Base-by-base conservation (phyloP, 2,797 vertebrate species). In the Phalloptychus januarius region DNA sequence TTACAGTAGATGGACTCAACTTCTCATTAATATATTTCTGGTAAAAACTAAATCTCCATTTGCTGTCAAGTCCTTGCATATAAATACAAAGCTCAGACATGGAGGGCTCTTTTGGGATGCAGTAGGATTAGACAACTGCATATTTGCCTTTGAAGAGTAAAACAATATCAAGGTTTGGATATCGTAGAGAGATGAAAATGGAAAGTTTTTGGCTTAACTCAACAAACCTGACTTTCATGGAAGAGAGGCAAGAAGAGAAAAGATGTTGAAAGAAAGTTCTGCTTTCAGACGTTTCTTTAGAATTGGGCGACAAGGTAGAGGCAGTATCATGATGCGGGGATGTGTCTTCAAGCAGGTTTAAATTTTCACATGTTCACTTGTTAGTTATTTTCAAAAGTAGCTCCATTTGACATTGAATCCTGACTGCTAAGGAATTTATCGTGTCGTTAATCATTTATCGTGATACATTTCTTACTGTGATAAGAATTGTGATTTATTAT, bases 71-170 rank as follows among this genome's bases (percentile, higher is more conserved):
- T 11, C 36, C 74, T 40, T 63, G 18, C 58, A 33, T 50, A 67
- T 40, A 28, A 74, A 79, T 38, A 7, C 38, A 52, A 71, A 65
- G 25, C 33, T 63, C 93, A 94, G 89, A 91, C 91, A 79, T 89
- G 86, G 88, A 82, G 28, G 90, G 95, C 83, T 87, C 82, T 91
- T 90, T 83, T 83, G 92, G 86, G 81, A 23, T 10, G 92, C 85
- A 96, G 97, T 92, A 75, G 36, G 69, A 92, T 92, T 89, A 69
- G 95, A 96, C 96, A 96, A 95, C 90, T 83, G 85, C 93, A 90
- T 90, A 94, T 96, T 96, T 95, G 94, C 94, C 94, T 94, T 94
- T 95, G 94, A 96, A 96, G 63, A 38, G 20, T 25, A 12, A 12
- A 67, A 67, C 36, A 40, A 67, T 25, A 67, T 67, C 33, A 67